A percentile compares a stretch with the other conserved stretches of the same genome.
Evolutionary conservation across 2,113 vertebrate species (phyloP).

Genomic region (Montifringilla adamsi): DNA sequence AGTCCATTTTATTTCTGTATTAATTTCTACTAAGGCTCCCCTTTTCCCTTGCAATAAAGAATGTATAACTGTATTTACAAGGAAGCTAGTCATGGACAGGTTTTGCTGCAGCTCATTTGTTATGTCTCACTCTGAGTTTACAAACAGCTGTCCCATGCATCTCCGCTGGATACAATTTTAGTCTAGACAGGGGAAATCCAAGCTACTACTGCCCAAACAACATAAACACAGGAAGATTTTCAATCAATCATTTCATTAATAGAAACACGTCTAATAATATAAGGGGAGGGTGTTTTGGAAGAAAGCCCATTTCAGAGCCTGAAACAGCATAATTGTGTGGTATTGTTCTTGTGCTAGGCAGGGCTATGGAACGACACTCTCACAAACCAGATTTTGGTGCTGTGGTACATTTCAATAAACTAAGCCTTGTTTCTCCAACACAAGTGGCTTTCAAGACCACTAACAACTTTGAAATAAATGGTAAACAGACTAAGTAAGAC

Average conservation of each 20-base stretch:
- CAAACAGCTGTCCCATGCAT: slow-evolving; percentile 42
- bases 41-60: slow-evolving; percentile 11
- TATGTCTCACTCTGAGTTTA: slow-evolving; percentile 30
- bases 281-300: slow-evolving; percentile 44
- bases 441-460: slow-evolving; percentile 36
- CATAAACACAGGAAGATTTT: slow-evolving; percentile 55
- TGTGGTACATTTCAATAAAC: neutral
- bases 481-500: slow-evolving; percentile 36
- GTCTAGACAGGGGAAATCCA: slow-evolving; percentile 53
- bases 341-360: slow-evolving; percentile 27
- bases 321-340: slow-evolving; percentile 15
- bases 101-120: slow-evolving; percentile 37
- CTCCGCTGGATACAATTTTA: slow-evolving; percentile 44
- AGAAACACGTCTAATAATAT: slow-evolving; percentile 45
- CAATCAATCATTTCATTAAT: slow-evolving; percentile 54
- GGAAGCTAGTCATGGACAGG: neutral
- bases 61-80: neutral
- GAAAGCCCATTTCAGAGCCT: slow-evolving; percentile 37
- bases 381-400: slow-evolving; percentile 25
- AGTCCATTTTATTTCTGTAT: slow-evolving; percentile 31
- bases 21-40: neutral
- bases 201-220: slow-evolving; percentile 37
- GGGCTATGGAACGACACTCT: neutral
- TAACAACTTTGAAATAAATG: slow-evolving; percentile 43
- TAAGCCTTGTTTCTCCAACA: slow-evolving; percentile 41